Conservation (phyloP, 1,140 invertebrate genomes). For the Drosophila parabipectinata region DNA sequence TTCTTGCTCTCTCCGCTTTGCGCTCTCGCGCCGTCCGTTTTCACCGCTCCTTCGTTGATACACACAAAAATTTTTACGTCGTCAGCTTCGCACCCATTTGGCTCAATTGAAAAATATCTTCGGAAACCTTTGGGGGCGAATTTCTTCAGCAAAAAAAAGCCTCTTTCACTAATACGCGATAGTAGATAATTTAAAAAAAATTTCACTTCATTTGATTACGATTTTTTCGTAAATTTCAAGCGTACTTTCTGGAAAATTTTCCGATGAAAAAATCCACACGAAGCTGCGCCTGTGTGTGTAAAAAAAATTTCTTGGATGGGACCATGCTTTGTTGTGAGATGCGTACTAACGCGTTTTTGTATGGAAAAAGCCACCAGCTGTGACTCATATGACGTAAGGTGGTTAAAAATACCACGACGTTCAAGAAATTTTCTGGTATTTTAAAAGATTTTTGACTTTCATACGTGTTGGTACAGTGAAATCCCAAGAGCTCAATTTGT, state of each 20-base stretch:
- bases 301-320: constrained; percentile 5
- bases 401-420: too few species aligned
- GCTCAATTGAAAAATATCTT: constrained; percentile 60
- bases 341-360: constrained; percentile 19
- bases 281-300: constrained; percentile 26
- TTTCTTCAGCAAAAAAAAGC: constrained; percentile 35
- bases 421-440: neutral
- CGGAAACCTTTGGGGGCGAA: constrained; percentile 23
- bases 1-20: constrained; percentile 63
- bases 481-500: too few species aligned
- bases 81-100: constrained; percentile 72
- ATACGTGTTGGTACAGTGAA: constrained; percentile 8
- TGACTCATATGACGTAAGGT: constrained; percentile 9
- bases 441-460: neutral
- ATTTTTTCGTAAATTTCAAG: constrained; percentile 66
- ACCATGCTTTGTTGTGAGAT: constrained; percentile 2
- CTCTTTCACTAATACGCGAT: constrained; percentile 42
- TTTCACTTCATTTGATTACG: constrained; percentile 37
- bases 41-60: constrained; percentile 78
- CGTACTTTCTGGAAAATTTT: constrained; percentile 80
- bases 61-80: constrained; percentile 82
- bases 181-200: constrained; percentile 44
- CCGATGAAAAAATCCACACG: constrained; percentile 68
- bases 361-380: neutral
- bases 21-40: constrained; percentile 73